A percentile compares a stretch with the other conserved stretches of the same genome.
phyloP scores from a whole-genome alignment of 2,113 vertebrate genomes.

The Plecotus auritus region DNA sequence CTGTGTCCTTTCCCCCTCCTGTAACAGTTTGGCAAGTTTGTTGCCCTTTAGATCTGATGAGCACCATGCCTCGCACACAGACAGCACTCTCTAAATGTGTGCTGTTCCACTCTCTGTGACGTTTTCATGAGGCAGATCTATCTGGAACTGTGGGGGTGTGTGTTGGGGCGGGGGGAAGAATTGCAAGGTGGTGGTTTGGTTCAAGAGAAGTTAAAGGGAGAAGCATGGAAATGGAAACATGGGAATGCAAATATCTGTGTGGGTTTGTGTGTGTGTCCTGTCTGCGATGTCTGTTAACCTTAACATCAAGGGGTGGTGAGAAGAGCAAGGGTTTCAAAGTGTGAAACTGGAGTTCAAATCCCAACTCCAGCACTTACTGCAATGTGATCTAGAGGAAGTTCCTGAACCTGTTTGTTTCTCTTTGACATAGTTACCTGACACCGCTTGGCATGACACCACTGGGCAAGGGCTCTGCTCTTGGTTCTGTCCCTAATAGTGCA shows the following conservation, averaged over 20 bases:
- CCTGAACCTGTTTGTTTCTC: not conserved
- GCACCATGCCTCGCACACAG: not conserved
- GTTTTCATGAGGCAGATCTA: not conserved
- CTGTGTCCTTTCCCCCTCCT: fast-evolving
- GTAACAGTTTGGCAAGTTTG: not conserved
- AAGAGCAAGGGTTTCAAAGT: not conserved
- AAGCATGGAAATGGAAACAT: not conserved
- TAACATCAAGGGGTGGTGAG: not conserved
- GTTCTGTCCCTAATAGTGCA: not conserved
- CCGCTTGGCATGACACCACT: fast-evolving
- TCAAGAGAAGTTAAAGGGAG: not conserved
- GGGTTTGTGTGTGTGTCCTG: not conserved
- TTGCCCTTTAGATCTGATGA: not conserved
- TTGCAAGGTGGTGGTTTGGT: not conserved
- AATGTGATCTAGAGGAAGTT: not conserved
- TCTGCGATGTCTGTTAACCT: not conserved
- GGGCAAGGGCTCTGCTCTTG: not conserved
- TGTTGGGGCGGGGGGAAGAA: not conserved
- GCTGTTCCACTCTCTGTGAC: not conserved
- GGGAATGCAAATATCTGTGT: not conserved
- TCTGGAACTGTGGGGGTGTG: not conserved
- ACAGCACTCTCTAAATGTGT: not conserved
- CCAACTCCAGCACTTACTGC: not conserved
- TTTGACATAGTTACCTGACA: not conserved
- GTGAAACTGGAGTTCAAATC: not conserved